phyloP scores from a whole-genome alignment of 1,140 invertebrate species.

The Neodiprion pinetum region DNA sequence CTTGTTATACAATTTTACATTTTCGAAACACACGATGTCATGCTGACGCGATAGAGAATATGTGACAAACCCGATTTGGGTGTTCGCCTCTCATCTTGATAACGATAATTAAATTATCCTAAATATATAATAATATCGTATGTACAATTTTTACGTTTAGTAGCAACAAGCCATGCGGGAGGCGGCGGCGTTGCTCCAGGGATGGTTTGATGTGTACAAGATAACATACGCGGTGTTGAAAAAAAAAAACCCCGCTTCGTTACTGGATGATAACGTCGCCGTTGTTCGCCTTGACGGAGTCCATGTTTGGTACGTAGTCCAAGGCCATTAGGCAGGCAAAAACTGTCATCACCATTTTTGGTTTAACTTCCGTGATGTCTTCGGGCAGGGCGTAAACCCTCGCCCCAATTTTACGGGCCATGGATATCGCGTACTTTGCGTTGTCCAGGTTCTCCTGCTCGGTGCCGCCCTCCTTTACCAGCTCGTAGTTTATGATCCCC shows the following conservation, averaged over 20 bases:
- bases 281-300: constrained; percentile 54
- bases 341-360: constrained; percentile 99
- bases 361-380: constrained; percentile 97
- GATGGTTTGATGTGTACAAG: constrained; percentile 1
- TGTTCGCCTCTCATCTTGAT: too few relatives aligned
- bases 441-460: constrained; percentile 93
- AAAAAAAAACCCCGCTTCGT: constrained; percentile 40
- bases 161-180: too few relatives aligned
- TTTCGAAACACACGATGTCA: too few relatives aligned
- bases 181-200: too few relatives aligned
- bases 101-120: neutral
- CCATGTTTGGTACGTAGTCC: constrained; percentile 92
- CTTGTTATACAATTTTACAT: neutral
- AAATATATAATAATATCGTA: neutral
- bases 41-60: too few relatives aligned
- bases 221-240: neutral
- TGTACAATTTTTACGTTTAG: too few relatives aligned
- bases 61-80: too few relatives aligned
- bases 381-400: constrained; percentile 98
- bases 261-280: constrained; percentile 44
- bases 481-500: constrained; percentile 92
- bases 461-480: constrained; percentile 79
- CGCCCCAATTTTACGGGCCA: constrained; percentile 96
- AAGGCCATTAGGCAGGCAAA: constrained; percentile 98
- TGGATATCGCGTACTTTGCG: constrained; percentile 98